A percentile compares a stretch with the other conserved stretches of the same genome.
Conservation (phyloP, 2,888 invertebrate species). For the Digitonthophagus gazella region DNA sequence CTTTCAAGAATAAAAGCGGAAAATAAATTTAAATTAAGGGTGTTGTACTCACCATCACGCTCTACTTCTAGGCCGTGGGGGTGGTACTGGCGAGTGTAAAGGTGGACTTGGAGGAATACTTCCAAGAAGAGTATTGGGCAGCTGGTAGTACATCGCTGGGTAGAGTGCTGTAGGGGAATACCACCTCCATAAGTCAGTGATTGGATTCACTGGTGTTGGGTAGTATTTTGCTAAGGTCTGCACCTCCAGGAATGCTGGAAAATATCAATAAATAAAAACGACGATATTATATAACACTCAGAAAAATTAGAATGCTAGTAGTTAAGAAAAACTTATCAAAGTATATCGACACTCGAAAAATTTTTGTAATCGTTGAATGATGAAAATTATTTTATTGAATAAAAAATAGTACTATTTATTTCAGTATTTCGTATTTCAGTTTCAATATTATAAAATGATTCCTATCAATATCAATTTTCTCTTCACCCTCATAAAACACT, state of each 20-base stretch:
- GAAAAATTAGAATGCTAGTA: too few species aligned
- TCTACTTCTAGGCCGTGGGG: constrained; percentile 38
- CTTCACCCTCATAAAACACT: constrained; percentile 4
- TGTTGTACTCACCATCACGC: constrained; percentile 40
- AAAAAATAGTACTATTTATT: neutral
- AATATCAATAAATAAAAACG: too few species aligned
- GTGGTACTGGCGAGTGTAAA: constrained; percentile 33
- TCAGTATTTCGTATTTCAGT: neutral
- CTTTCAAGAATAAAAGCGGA: too few species aligned
- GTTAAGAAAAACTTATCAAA: too few species aligned
- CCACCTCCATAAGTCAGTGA: constrained; percentile 35
- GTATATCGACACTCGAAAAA: too few species aligned
- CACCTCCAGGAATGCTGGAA: constrained; percentile 28
- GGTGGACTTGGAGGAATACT: constrained; percentile 39
- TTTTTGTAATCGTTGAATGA: too few species aligned
- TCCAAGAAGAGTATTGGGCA: constrained; percentile 31
- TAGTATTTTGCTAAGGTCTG: constrained; percentile 23
- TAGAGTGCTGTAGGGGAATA: constrained; percentile 42
- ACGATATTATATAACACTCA: too few species aligned
- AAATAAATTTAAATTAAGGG: constrained; percentile 6
- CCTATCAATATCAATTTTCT: neutral
- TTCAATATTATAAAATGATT: neutral
- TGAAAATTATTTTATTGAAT: too few species aligned
- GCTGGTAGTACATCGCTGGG: constrained; percentile 40
- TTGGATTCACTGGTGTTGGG: constrained; percentile 30